These are phyloP conservation scores for Siderastrea siderea DNA, from an alignment of 92 coral and sea anemone genomes.

Conservation along the genomic window DNA sequence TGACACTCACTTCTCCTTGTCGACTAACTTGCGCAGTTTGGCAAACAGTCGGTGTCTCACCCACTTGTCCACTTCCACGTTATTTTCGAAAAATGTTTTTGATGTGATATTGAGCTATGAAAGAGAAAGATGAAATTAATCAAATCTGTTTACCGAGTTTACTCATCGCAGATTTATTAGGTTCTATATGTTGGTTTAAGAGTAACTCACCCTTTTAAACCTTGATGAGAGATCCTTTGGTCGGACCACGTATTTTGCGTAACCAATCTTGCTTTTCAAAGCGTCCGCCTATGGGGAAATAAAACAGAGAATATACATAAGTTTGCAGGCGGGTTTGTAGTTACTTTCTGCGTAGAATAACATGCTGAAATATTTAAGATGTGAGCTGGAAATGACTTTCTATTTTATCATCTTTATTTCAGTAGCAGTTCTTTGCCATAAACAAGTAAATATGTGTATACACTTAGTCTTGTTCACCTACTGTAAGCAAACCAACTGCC, in stretches of 20 bases:
- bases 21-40: constrained; percentile 93
- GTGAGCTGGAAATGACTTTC: too few species aligned
- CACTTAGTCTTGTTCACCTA: too few species aligned
- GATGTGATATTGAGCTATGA: constrained; percentile 76
- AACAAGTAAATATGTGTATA: too few species aligned
- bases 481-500: too few species aligned
- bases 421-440: too few species aligned
- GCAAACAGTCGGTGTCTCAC: constrained; percentile 83
- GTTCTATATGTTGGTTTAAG: too few species aligned
- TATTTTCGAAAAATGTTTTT: constrained; percentile 87
- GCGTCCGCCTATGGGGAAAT: constrained; percentile 81
- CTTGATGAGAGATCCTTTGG: constrained; percentile 84
- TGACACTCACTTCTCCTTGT: constrained; percentile 88
- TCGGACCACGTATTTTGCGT: constrained; percentile 87
- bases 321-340: too few species aligned
- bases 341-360: too few species aligned
- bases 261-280: constrained; percentile 93
- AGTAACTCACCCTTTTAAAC: constrained; percentile 72
- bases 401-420: too few species aligned
- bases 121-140: neutral
- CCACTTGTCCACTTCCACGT: constrained; percentile 97
- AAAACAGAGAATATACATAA: neutral
- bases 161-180: neutral
- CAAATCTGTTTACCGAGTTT: neutral
- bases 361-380: too few species aligned